Percentiles rank a stretch among this genome's conserved stretches.
These are phyloP conservation scores for Caenorhabditis doughertyi DNA, from an alignment of 2,888 invertebrate genomes.

Conservation along the genomic window DNA sequence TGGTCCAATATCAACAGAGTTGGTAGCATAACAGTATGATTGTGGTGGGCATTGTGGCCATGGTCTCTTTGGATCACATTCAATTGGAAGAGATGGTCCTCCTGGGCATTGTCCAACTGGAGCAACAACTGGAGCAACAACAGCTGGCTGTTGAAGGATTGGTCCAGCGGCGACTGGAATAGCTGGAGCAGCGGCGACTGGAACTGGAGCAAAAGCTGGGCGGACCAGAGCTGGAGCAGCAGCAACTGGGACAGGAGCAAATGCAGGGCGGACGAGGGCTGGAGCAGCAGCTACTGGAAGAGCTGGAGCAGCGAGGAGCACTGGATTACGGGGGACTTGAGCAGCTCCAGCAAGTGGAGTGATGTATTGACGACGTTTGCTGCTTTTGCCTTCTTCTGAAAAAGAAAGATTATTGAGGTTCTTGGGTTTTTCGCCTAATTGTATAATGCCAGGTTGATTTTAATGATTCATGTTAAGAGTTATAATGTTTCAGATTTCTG, in stretches of 20 bases:
- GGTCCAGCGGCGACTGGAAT: conserved; percentile 54
- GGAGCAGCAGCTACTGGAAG: conserved; percentile 45
- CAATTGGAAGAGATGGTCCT: conserved; percentile 81
- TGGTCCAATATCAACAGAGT: conserved; percentile 83
- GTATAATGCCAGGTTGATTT: no score
- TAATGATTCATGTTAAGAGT: no score
- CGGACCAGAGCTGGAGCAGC: conserved; percentile 47
- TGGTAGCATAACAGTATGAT: conserved; percentile 83
- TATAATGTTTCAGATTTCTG: no score
- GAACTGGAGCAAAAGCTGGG: conserved; percentile 51
- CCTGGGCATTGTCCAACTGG: conserved; percentile 81
- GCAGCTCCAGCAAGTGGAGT: conserved; percentile 71
- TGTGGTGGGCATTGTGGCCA: conserved; percentile 83
- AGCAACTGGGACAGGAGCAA: conserved; percentile 42
- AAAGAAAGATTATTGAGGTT: no score
- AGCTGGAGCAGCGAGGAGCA: conserved; percentile 64
- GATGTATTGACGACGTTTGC: conserved; percentile 80
- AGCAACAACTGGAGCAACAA: conserved; percentile 76
- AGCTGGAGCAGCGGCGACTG: conserved; percentile 56
- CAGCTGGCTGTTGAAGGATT: conserved; percentile 61
- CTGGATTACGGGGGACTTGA: conserved; percentile 68
- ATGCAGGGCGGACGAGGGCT: conserved; percentile 22
- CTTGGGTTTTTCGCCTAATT: no score
- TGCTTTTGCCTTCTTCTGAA: conserved; percentile 68
- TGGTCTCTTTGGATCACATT: conserved; percentile 83